Percentiles rank a stretch among this genome's conserved stretches.
Evolutionary conservation across 2,888 invertebrate species (phyloP).

Genomic region (Sialis lutaria): DNA sequence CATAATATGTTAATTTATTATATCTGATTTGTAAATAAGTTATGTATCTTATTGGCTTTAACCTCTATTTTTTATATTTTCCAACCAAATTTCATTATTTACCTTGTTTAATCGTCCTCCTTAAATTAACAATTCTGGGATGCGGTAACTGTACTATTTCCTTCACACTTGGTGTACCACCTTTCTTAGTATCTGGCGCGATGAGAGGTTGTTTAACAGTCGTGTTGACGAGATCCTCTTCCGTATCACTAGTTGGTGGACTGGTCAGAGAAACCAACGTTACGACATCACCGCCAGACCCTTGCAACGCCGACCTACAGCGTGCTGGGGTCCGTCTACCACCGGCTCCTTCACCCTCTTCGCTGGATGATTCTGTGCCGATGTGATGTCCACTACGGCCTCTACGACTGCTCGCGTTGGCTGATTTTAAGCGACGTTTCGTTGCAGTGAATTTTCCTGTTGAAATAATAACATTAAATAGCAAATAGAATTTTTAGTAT

Average conservation of each 20-base stretch:
- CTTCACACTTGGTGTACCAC: constrained; percentile 3
- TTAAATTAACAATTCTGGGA: not conserved
- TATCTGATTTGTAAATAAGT: no score
- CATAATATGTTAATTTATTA: no score
- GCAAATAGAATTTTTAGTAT: no score
- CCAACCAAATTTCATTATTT: not conserved
- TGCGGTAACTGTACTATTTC: constrained; percentile 7
- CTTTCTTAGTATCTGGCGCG: not conserved
- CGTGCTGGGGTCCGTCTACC: constrained; percentile 8
- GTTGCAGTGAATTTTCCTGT: constrained; percentile 11
- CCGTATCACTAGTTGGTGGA: constrained; percentile 45
- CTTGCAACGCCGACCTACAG: constrained; percentile 13
- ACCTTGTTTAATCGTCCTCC: constrained; percentile 1
- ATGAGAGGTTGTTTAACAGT: constrained; percentile 9
- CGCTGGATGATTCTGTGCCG: not conserved
- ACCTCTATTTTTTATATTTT: no score
- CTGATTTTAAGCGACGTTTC: constrained; percentile 18
- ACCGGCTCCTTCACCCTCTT: not conserved
- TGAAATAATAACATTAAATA: no score
- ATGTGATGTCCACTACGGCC: not conserved
- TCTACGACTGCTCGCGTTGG: not conserved
- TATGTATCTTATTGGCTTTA: no score
- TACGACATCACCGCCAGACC: constrained; percentile 27
- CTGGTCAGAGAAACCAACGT: constrained; percentile 51
- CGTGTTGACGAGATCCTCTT: constrained; percentile 23